phyloP scores from a whole-genome alignment of 2,888 invertebrate genomes.

The Nomada ferruginata region DNA sequence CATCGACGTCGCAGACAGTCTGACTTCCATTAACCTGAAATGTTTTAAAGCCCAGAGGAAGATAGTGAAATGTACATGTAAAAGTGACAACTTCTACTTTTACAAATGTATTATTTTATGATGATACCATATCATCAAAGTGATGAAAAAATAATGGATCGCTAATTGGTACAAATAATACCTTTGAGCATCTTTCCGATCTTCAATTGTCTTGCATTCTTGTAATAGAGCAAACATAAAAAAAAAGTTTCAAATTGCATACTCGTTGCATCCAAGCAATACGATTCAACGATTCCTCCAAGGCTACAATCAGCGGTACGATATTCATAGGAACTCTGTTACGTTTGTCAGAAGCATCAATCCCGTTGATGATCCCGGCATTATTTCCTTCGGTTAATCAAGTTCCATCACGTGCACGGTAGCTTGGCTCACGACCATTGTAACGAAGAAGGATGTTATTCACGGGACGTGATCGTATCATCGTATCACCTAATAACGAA shows the following conservation, averaged over 20 bases:
- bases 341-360: neutral
- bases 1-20: too few species aligned
- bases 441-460: constrained; percentile 66
- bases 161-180: too few species aligned
- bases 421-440: constrained; percentile 9
- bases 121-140: too few species aligned
- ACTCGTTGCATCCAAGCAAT: neutral
- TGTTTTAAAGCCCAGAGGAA: too few species aligned
- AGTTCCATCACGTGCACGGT: constrained; percentile 10
- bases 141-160: too few species aligned
- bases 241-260: neutral
- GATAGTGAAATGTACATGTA: too few species aligned
- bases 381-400: constrained; percentile 32
- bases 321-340: neutral
- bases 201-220: neutral
- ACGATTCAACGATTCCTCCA: neutral
- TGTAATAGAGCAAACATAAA: neutral
- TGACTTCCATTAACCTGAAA: too few species aligned
- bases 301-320: neutral
- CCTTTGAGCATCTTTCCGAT: neutral
- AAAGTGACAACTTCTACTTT: too few species aligned
- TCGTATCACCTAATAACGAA: constrained; percentile 70
- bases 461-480: constrained; percentile 59
- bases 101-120: too few species aligned
- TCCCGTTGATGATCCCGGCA: constrained; percentile 21